phyloP scores from a whole-genome alignment of 2,113 vertebrate species.

The Burhinus bistriatus region DNA sequence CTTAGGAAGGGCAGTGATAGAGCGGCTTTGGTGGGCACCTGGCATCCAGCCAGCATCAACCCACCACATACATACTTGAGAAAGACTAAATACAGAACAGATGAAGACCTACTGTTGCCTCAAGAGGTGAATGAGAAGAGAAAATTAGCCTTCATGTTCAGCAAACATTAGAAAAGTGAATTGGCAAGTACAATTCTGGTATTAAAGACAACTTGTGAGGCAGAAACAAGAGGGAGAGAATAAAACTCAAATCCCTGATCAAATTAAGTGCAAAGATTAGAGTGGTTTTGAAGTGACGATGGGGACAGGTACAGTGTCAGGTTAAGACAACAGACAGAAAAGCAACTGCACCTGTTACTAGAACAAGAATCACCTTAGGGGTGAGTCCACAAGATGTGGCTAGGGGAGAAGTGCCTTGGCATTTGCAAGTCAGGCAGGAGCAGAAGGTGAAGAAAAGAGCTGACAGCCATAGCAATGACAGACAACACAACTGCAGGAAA shows the following conservation, averaged over 20 bases:
- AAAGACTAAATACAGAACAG: not conserved
- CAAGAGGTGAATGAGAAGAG: not conserved
- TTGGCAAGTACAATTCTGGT: not conserved
- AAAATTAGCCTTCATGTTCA: not conserved
- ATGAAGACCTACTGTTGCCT: not conserved
- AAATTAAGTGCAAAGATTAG: not conserved
- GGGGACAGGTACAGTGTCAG: not conserved
- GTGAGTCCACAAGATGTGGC: not conserved
- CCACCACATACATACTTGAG: not conserved
- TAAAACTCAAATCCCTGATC: accelerated
- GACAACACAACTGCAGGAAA: not conserved
- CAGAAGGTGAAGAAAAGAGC: not conserved
- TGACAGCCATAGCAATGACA: not conserved
- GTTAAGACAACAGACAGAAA: not conserved
- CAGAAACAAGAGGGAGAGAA: not conserved
- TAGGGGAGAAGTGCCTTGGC: not conserved
- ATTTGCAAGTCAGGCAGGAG: not conserved
- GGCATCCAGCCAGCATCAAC: not conserved
- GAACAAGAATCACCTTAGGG: not conserved
- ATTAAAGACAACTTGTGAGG: not conserved
- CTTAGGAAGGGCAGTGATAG: not conserved
- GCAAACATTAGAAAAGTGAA: not conserved
- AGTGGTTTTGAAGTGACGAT: not conserved
- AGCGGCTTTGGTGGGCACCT: not conserved
- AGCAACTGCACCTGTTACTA: not conserved